Base-by-base conservation (phyloP, 2,888 invertebrate genomes). In the Acrocera orbiculus region DNA sequence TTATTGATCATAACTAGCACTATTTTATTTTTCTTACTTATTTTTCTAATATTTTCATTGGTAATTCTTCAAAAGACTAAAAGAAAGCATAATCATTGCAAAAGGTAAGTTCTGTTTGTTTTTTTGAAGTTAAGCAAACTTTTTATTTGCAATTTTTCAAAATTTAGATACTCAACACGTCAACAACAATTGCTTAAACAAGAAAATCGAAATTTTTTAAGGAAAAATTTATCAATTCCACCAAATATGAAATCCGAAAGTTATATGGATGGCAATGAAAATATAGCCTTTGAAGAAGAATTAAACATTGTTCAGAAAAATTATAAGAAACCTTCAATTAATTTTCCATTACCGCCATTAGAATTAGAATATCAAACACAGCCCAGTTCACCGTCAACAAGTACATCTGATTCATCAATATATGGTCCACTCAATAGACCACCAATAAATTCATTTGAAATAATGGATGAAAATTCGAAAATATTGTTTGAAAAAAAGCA, bases 321-420 rank as follows among this genome's bases (percentile, higher is more conserved):
- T 48, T 44, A 9, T 25, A 37, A 34, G 7, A 32, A 34, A 5
- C 44, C 42, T 13, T 26, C 37, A 9, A 36, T 46, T 7, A 32
- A 43, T 30, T 53, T 56, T 15, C 43, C 40, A 4, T 41, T 43
- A 7, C 48, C 47, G 10, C 40, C 44, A 1, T 43, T 0, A 49
- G 53, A 14, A 49, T 51, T 4, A 51, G 48, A 16, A 57, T 58
- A 1, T 52, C 56, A 1, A 55, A 55, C 5, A 50, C n/a, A n/a
- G n/a, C n/a, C n/a, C n/a, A n/a, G n/a, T n/a, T n/a, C n/a, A n/a
- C n/a, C n/a, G n/a, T n/a, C 53, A 1, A 56, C 53, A 22, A 57
- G 56, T 27, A 60, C 61, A 3, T 61, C 61, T 2, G 61, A 61
- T 37, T 61, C 61, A 2, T 61, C 61, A 2, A 52, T 60, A 2